Evolutionary conservation across 2,888 invertebrate species (phyloP).

Genomic region (Cheilosia vernalis): DNA sequence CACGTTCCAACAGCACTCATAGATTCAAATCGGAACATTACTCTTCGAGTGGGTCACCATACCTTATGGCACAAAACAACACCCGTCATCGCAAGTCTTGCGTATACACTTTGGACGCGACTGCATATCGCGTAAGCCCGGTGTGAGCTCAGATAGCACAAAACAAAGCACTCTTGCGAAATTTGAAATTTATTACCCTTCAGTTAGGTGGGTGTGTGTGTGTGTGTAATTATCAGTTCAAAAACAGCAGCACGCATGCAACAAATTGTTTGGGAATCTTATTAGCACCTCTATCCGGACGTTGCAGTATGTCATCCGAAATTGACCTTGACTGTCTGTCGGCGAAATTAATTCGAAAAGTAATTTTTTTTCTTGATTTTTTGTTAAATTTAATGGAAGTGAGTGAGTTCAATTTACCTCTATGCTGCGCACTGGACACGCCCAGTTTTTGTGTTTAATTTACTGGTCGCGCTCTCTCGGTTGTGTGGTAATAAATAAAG

Average conservation of each 20-base stretch:
- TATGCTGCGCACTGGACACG: conserved; percentile 34
- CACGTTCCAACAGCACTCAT: conserved; percentile 54
- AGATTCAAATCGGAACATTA: conserved; percentile 48
- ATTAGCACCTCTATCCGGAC: conserved; percentile 25
- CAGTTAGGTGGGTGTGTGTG: not conserved
- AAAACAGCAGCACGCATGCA: conserved; percentile 34
- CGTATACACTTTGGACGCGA: not conserved
- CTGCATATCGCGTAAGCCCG: conserved; percentile 6
- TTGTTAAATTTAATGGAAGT: conserved; percentile 31
- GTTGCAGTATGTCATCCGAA: conserved; percentile 38
- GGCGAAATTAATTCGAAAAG: conserved; percentile 24
- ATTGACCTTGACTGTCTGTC: conserved; percentile 60
- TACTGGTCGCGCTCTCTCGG: conserved; percentile 15
- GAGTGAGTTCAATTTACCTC: conserved; percentile 42
- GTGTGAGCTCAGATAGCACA: not conserved
- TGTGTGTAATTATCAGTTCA: conserved; percentile 42
- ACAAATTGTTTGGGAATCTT: conserved; percentile 41
- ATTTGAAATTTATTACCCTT: conserved; percentile 28
- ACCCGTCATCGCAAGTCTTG: conserved; percentile 9
- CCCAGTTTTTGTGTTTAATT: conserved; percentile 48
- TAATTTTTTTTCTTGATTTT: not conserved
- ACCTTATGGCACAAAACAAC: not conserved
- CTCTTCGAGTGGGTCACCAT: conserved; percentile 59
- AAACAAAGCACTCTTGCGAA: conserved; percentile 27
- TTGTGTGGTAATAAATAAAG: conserved; percentile 41